A percentile compares a stretch with the other conserved stretches of the same genome.
Conservation (phyloP, 2,797 vertebrate genomes). For the Aselliscus stoliczkanus region DNA sequence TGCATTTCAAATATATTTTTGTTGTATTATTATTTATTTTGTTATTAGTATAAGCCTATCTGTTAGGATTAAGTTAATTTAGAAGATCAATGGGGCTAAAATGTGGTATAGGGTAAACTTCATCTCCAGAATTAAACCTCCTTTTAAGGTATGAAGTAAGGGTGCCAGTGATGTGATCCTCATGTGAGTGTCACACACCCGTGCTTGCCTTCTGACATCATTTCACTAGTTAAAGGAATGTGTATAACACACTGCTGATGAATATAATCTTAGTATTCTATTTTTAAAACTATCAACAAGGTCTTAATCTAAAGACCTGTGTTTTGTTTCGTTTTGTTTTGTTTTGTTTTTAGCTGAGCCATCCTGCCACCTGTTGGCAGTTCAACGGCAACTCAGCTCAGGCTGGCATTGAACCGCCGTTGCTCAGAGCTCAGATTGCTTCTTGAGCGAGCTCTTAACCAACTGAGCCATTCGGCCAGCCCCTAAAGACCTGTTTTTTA, state of each 20-base stretch:
- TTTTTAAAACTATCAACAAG: slow-evolving; percentile 63
- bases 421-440: no score
- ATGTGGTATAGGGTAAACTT: neutral
- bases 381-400: no score
- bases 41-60: neutral
- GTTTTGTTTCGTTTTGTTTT: no score
- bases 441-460: no score
- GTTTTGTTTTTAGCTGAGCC: no score
- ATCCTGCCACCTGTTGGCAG: no score
- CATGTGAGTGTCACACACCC: slow-evolving; percentile 69
- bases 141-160: slow-evolving; percentile 59
- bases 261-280: slow-evolving; percentile 42
- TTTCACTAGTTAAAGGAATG: slow-evolving; percentile 69
- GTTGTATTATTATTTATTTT: neutral
- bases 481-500: no score
- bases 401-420: no score
- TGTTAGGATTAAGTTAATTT: slow-evolving; percentile 38
- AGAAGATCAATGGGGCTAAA: neutral
- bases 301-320: slow-evolving; percentile 11
- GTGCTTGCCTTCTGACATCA: slow-evolving; percentile 84
- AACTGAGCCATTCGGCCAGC: no score
- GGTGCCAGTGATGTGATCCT: slow-evolving; percentile 79
- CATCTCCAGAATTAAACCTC: slow-evolving; percentile 38
- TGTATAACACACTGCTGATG: slow-evolving; percentile 55
- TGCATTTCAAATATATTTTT: slow-evolving; percentile 36